phyloP scores from a whole-genome alignment of 2,888 invertebrate species.

The Acanthosepion pharaonis region DNA sequence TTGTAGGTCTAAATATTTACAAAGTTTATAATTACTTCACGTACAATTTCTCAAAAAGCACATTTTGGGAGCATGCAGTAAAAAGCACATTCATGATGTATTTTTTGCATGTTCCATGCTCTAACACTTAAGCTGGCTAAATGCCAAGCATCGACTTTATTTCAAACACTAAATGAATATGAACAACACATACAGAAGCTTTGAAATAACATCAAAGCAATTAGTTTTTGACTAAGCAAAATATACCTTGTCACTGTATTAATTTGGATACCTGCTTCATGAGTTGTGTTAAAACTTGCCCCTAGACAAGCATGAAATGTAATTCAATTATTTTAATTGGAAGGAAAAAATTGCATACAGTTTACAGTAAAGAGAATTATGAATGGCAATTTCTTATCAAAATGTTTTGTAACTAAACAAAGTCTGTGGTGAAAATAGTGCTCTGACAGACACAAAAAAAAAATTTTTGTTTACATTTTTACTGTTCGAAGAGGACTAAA shows the following conservation, averaged over 20 bases:
- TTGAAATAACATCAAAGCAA: slow-evolving; percentile 9
- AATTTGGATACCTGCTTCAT: not conserved
- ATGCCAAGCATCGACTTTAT: not conserved
- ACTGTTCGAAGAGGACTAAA: not conserved
- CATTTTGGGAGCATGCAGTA: too few relatives aligned
- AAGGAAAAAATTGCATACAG: not conserved
- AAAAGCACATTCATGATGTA: too few relatives aligned
- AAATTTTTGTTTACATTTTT: not conserved
- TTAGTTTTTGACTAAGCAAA: not conserved
- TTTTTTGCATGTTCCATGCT: too few relatives aligned
- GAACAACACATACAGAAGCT: not conserved
- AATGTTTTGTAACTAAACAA: not conserved
- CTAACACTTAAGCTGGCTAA: not conserved
- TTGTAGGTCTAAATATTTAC: too few relatives aligned
- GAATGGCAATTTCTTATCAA: not conserved
- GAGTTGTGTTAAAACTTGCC: not conserved
- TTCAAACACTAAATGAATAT: not conserved
- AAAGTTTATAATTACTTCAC: too few relatives aligned
- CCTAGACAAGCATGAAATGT: not conserved
- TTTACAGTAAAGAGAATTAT: not conserved
- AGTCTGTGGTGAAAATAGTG: not conserved
- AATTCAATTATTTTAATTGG: not conserved
- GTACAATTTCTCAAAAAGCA: too few relatives aligned
- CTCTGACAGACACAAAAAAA: not conserved
- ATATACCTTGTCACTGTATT: not conserved